These are phyloP conservation scores for Cryptophagus acutangulus DNA, from an alignment of 2,888 invertebrate species.

Conservation along the genomic window DNA sequence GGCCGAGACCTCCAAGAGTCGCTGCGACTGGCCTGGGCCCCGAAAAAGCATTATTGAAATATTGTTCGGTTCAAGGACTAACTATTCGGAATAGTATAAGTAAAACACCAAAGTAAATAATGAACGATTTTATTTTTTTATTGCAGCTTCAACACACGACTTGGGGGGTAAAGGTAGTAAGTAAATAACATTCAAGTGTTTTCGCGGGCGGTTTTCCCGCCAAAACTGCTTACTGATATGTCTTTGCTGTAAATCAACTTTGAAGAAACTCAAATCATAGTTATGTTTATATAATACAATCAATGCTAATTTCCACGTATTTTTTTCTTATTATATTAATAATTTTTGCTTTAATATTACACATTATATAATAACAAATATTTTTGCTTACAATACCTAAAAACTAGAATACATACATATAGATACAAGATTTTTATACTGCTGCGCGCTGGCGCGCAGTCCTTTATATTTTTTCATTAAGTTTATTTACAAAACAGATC, in stretches of 20 bases:
- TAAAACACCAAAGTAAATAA: conserved; percentile 38
- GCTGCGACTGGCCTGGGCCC: too few species aligned
- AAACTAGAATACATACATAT: conserved; percentile 47
- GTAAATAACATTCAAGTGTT: too few species aligned
- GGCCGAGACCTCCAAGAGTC: conserved; percentile 35
- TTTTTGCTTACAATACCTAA: conserved; percentile 31
- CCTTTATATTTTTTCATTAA: conserved; percentile 14
- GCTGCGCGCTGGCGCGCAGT: conserved; percentile 38
- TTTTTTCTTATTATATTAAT: conserved; percentile 27
- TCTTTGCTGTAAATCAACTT: too few species aligned
- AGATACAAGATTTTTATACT: conserved; percentile 47
- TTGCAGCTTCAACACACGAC: conserved; percentile 48
- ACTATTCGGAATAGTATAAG: conserved; percentile 16
- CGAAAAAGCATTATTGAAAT: too few species aligned
- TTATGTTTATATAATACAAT: conserved; percentile 30
- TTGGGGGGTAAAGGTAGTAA: conserved; percentile 29
- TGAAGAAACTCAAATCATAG: too few species aligned
- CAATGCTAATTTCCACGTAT: conserved; percentile 33
- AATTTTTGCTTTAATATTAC: conserved; percentile 38
- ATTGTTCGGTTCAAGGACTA: conserved; percentile 1
- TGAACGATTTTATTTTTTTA: conserved; percentile 50
- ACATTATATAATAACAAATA: conserved; percentile 47
- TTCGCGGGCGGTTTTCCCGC: too few species aligned
- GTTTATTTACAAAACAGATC: conserved; percentile 30
- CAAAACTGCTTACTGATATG: too few species aligned